A percentile compares a stretch with the other conserved stretches of the same genome.
phyloP scores from a whole-genome alignment of 2,888 invertebrate genomes.

The Drosophila limbata region DNA sequence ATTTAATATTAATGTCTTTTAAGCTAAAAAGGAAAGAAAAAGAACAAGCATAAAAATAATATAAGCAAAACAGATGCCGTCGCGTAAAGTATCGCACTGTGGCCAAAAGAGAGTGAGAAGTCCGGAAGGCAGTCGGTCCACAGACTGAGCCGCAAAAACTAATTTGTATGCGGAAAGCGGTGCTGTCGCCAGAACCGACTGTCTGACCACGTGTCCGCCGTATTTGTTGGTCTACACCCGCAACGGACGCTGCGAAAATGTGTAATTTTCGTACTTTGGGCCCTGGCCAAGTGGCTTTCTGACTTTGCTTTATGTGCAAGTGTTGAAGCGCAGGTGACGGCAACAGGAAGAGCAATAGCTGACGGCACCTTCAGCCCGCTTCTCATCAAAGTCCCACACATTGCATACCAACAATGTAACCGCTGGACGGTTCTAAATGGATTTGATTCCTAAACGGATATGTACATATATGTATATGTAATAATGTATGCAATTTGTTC shows the following conservation, averaged over 20 bases:
- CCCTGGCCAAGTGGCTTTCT: slow-evolving; percentile 50
- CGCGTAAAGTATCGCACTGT: slow-evolving; percentile 13
- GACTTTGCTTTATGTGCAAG: slow-evolving; percentile 67
- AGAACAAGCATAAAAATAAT: slow-evolving; percentile 25
- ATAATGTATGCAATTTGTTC: no score
- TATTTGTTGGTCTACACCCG: slow-evolving; percentile 54
- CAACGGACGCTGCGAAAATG: slow-evolving; percentile 70
- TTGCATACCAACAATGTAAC: slow-evolving; percentile 8
- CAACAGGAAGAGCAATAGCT: slow-evolving; percentile 58
- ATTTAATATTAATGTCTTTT: slow-evolving; percentile 74
- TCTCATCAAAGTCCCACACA: background rate
- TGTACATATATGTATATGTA: no score
- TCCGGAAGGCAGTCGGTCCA: slow-evolving; percentile 28
- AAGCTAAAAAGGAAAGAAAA: slow-evolving; percentile 22
- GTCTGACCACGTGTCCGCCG: slow-evolving; percentile 51
- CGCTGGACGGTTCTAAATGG: background rate
- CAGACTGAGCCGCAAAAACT: slow-evolving; percentile 64
- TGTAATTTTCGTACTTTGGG: slow-evolving; percentile 64
- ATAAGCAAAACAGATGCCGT: slow-evolving; percentile 40
- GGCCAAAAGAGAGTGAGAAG: slow-evolving; percentile 1
- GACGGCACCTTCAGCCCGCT: slow-evolving; percentile 20
- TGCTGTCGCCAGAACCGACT: slow-evolving; percentile 64
- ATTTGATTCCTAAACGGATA: background rate
- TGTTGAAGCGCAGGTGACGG: slow-evolving; percentile 79
- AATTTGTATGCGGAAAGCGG: slow-evolving; percentile 75